A percentile compares a stretch with the other conserved stretches of the same genome.
Conservation (phyloP, 1,140 invertebrate species). For the Wiebesia pumilae region DNA sequence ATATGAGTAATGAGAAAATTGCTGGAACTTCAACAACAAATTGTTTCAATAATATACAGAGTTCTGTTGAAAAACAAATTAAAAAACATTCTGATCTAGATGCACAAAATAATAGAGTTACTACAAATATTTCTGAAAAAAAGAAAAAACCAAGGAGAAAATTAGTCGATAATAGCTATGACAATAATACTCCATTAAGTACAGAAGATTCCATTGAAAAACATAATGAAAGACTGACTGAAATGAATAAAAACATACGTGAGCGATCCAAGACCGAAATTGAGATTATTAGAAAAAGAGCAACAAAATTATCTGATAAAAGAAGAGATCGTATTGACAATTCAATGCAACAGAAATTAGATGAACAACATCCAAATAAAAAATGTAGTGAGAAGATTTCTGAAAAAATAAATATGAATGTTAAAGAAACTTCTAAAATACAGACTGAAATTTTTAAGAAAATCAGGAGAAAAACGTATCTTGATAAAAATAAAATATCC, state of each 20-base stretch:
- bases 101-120: not conserved
- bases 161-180: constrained; percentile 1
- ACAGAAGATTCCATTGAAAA: constrained; percentile 27
- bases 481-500: constrained; percentile 9
- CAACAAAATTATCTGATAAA: constrained; percentile 3
- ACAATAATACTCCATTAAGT: not conserved
- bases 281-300: constrained; percentile 21
- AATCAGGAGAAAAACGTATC: constrained; percentile 2
- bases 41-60: not conserved
- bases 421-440: constrained; percentile 9
- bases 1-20: not conserved
- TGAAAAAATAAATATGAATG: not conserved
- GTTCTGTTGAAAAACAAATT: not conserved
- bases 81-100: not conserved
- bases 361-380: not conserved
- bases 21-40: not conserved
- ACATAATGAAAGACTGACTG: constrained; percentile 29
- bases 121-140: constrained; percentile 12
- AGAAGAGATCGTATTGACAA: not conserved
- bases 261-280: not conserved
- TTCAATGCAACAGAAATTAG: not conserved
- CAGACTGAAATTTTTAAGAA: constrained; percentile 23
- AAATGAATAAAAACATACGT: constrained; percentile 22
- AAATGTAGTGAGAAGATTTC: not conserved
- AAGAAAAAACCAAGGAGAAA: constrained; percentile 26